Evolutionary conservation across 2,888 invertebrate species (phyloP), one percentile per base, ranked within the genome.

Genomic region (Ganaspis brasiliensis): DNA sequence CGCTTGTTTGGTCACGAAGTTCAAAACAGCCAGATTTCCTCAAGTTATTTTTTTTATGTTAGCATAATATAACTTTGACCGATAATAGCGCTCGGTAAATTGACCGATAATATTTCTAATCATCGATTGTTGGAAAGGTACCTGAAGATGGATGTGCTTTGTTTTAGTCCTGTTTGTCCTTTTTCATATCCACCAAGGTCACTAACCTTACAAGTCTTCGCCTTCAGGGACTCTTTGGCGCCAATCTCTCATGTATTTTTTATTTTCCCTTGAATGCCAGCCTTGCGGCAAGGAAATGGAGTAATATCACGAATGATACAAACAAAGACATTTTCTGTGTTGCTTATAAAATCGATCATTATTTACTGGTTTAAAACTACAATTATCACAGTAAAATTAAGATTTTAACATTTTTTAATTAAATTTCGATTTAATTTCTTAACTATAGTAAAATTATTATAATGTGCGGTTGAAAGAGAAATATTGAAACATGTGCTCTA

Each of bases 201-300:
- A 52, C 35, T 72, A 55, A 72, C 72, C 72, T 72, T 72, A n/a
- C 8, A 55, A 26, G 55, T 35, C 72, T 45, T 14, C 12, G 45
- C 45, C 55, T 72, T 21, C 35, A 35, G 72, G 35, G 49, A 49
- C 52, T 72, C 72, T 72, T 72, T 72, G 72, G 72, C 72, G 72
- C 72, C 72, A 55, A 45, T 45, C 55, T 72, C 72, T 52, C 55
- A 19, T 19, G 26, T 72, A 72, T 72, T 72, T 72, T 72, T 72
- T 49, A 72, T 49, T 72, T 72, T 24, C 35, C 19, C 35, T 31
- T n/a, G n/a, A n/a, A n/a, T 24, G 26, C 24, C 57, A 57, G 21
- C 55, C 55, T 55, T 55, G 55, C 12, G 21, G 55, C 55, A 55
- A 21, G 26, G 57, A 26, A 57, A 57, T 57, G 57, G 24, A 57